Conservation (phyloP, 2,888 invertebrate species). For the Apotomis turbidana region DNA sequence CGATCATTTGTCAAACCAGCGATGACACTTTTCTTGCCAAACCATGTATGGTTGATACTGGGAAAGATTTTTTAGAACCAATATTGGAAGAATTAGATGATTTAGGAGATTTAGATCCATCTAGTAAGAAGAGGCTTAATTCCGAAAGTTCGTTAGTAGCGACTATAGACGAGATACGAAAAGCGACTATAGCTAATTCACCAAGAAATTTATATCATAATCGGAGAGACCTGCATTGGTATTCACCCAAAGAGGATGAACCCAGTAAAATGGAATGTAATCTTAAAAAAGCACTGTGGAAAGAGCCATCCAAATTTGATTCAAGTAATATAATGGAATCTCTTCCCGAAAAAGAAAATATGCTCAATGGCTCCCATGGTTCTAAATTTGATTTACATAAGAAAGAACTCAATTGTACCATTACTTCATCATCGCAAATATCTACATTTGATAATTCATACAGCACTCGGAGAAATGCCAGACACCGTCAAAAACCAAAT, state of each 20-base stretch:
- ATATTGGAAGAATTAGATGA: conserved; percentile 84
- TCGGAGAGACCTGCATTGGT: conserved; percentile 78
- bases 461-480: conserved; percentile 58
- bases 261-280: conserved; percentile 66
- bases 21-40: conserved; percentile 82
- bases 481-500: conserved; percentile 60
- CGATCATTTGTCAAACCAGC: conserved; percentile 76
- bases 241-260: conserved; percentile 68
- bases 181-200: conserved; percentile 82
- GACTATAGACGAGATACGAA: conserved; percentile 86
- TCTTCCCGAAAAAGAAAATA: conserved; percentile 73
- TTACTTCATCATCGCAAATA: conserved; percentile 49
- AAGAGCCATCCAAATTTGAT: conserved; percentile 76
- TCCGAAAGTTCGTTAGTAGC: conserved; percentile 85
- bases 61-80: conserved; percentile 82
- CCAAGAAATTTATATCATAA: conserved; percentile 82
- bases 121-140: conserved; percentile 72
- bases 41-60: conserved; percentile 79
- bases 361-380: conserved; percentile 57
- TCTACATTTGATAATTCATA: conserved; percentile 50
- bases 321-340: conserved; percentile 75
- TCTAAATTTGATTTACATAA: conserved; percentile 62
- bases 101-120: conserved; percentile 71
- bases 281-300: conserved; percentile 76
- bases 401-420: conserved; percentile 57